A percentile compares a stretch with the other conserved stretches of the same genome.
Evolutionary conservation across 2,113 vertebrate species (phyloP).

Genomic region (Cephalophus harveyi): DNA sequence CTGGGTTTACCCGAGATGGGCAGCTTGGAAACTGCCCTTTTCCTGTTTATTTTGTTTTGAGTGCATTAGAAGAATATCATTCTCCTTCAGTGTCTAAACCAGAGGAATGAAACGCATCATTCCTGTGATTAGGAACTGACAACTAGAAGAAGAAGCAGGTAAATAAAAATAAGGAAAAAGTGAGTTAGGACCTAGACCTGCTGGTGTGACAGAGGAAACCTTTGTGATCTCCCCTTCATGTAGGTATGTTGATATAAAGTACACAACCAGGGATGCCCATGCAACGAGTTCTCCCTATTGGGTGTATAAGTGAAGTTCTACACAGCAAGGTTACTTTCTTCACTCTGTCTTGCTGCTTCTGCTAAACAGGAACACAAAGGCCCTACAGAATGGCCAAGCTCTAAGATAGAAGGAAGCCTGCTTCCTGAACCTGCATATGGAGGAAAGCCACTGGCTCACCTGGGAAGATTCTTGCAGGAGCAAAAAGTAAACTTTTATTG

Average conservation of each 20-base stretch:
- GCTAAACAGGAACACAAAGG: background rate
- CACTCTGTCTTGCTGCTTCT: background rate
- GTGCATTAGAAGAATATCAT: background rate
- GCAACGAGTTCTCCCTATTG: background rate
- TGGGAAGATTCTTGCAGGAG: background rate
- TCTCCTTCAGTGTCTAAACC: background rate
- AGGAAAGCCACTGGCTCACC: background rate
- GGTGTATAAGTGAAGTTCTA: background rate
- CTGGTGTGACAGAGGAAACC: background rate
- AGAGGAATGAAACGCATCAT: background rate
- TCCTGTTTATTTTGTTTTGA: background rate
- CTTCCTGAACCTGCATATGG: background rate
- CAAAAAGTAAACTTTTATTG: background rate
- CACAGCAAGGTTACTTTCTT: background rate
- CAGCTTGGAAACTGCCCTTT: background rate
- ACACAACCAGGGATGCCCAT: background rate
- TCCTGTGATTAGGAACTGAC: background rate
- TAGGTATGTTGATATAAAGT: background rate
- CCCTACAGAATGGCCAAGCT: background rate
- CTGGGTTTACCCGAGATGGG: background rate
- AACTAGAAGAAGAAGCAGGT: background rate
- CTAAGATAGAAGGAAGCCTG: background rate
- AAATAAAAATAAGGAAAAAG: background rate
- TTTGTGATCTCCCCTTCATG: background rate
- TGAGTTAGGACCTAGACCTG: background rate